phyloP scores from a whole-genome alignment of 2,113 vertebrate genomes.

The Cacatua alba region DNA sequence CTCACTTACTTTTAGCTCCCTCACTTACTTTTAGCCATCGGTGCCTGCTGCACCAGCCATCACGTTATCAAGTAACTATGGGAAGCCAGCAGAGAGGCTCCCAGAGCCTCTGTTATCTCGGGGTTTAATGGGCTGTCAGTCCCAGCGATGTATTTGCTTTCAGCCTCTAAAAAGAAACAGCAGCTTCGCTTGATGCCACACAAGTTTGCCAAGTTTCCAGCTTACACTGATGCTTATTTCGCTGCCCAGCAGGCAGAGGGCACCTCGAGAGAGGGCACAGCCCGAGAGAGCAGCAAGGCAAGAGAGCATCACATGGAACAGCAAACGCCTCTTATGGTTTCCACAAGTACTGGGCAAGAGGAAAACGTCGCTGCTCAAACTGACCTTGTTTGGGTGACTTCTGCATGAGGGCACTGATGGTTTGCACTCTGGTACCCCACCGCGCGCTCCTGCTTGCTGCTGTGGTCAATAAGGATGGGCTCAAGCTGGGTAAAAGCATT shows the following conservation, averaged over 20 bases:
- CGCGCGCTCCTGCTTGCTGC: neutral
- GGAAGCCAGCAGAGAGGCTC: neutral
- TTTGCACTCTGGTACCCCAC: too few relatives aligned
- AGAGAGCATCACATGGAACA: neutral
- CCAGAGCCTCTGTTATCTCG: neutral
- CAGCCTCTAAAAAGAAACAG: constrained; percentile 25
- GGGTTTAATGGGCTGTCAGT: neutral
- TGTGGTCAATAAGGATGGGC: fast-evolving
- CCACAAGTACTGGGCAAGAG: neutral
- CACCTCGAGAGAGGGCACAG: neutral
- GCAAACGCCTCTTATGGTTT: neutral
- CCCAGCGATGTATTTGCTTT: constrained; percentile 11
- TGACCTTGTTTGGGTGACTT: neutral
- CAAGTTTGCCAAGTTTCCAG: constrained; percentile 45
- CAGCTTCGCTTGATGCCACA: neutral
- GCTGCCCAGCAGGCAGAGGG: neutral
- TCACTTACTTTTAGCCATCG: neutral
- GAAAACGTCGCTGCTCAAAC: fast-evolving
- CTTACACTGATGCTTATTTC: neutral
- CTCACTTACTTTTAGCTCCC: neutral
- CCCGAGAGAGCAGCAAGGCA: neutral
- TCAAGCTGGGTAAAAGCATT: neutral
- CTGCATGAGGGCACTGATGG: neutral
- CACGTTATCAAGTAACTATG: neutral
- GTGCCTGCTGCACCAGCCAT: neutral